phyloP scores from a whole-genome alignment of 2,113 vertebrate genomes.

The Dipodomys merriami region DNA sequence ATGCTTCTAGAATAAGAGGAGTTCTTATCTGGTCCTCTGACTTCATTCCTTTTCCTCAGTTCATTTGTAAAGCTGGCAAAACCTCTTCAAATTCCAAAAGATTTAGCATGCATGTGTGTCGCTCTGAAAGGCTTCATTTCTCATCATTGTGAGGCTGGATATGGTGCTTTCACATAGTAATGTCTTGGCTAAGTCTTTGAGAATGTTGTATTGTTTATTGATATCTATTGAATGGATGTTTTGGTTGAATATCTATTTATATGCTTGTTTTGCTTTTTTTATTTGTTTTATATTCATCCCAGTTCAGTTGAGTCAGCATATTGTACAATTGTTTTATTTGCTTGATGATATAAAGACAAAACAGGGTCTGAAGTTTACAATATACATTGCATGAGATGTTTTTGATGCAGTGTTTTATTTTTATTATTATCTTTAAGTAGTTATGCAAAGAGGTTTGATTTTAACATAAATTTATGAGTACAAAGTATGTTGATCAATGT shows the following conservation, averaged over 20 bases:
- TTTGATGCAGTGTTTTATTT: too few species aligned
- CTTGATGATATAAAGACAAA: background rate
- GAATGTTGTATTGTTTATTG: background rate
- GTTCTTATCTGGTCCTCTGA: background rate
- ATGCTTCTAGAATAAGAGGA: background rate
- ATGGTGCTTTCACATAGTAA: background rate
- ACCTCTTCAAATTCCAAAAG: background rate
- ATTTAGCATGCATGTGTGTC: background rate
- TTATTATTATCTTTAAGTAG: too few species aligned
- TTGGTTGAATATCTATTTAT: background rate
- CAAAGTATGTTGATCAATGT: too few species aligned
- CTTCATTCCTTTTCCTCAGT: background rate
- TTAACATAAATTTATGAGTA: too few species aligned
- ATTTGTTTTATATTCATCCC: background rate
- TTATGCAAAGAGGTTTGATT: too few species aligned
- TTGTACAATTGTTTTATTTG: background rate
- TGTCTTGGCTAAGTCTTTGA: background rate
- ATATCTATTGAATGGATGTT: background rate
- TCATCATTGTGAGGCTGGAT: background rate
- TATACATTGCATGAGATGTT: background rate
- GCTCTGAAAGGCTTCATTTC: background rate
- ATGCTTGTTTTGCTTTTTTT: background rate
- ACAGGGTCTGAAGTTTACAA: background rate
- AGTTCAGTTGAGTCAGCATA: background rate
- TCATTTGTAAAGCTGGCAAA: background rate